Evolutionary conservation across 1,140 invertebrate species (phyloP), one percentile per base, ranked within the genome.

Genomic region (Drosophila gunungcola): DNA sequence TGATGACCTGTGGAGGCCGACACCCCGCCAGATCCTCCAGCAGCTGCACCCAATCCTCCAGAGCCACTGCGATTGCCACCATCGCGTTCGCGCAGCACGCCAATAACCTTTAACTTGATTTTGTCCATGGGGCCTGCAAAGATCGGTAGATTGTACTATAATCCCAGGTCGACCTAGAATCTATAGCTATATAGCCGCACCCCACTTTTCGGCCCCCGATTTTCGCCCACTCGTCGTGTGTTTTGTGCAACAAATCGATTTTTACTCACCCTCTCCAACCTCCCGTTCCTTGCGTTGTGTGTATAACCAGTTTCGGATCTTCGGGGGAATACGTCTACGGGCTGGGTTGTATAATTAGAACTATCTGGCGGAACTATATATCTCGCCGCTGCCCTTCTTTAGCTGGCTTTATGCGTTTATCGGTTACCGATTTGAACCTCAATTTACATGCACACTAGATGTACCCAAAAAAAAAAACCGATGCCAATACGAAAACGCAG

Each of bases 181-280:
- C 60, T 63, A 34, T 41, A 45, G 51, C 56, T 43, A 39, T 45
- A 43, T 45, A 41, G 38, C 58, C 48, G 61, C 62, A 53, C 61
- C 55, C 68, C 53, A 53, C 73, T 57, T 65, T 41, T 52, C 54
- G 61, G 67, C 67, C 61, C 51, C 60, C 60, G 57, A 65, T 62
- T 58, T 42, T 58, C 60, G 58, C 57, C 54, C 70, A 89, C 76
- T 78, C 72, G 69, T 76, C 83, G 73, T 84, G 62, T 72, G 65
- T 49, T 84, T 88, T 88, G 84, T 88, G 84, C 84, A 89, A 89
- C 84, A 89, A 90, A 89, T 89, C 84, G 84, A 89, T 89, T 89
- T 88, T 89, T 89, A 88, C 84, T 89, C 77, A 88, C 84, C 83
- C 80, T 90, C 77, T 32, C 76, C 80, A 51, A 38, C 63, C 68